phyloP scores from a whole-genome alignment of 2,888 invertebrate species.

The Drosophila macrospina region DNA sequence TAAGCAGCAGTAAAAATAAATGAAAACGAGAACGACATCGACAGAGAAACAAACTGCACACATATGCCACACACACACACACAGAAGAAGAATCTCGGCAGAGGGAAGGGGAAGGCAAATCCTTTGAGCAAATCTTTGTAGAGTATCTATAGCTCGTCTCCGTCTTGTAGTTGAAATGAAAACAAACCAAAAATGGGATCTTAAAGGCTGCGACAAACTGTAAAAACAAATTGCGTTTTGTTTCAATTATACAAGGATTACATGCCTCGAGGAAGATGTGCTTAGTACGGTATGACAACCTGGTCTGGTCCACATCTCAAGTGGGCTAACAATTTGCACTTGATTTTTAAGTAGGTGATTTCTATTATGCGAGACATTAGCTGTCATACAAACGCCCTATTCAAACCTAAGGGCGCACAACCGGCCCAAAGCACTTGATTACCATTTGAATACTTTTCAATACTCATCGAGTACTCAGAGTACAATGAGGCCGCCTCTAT shows the following conservation, averaged over 20 bases:
- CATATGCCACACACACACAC: slow-evolving; percentile 55
- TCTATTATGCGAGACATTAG: slow-evolving; percentile 81
- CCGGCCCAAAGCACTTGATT: slow-evolving; percentile 68
- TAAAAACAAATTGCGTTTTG: slow-evolving; percentile 80
- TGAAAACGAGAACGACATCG: slow-evolving; percentile 24
- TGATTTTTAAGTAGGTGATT: slow-evolving; percentile 80
- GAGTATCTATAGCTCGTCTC: slow-evolving; percentile 34
- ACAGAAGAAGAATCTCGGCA: slow-evolving; percentile 1
- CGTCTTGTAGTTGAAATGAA: slow-evolving; percentile 59
- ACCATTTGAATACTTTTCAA: slow-evolving; percentile 61
- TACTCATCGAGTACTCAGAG: slow-evolving; percentile 11
- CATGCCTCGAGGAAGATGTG: slow-evolving; percentile 38
- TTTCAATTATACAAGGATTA: slow-evolving; percentile 81
- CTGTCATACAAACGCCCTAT: slow-evolving; percentile 81
- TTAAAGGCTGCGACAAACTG: slow-evolving; percentile 76
- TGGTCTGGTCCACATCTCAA: slow-evolving; percentile 47
- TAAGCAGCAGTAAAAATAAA: slow-evolving; percentile 72
- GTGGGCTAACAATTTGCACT: slow-evolving; percentile 78
- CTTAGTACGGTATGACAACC: slow-evolving; percentile 1
- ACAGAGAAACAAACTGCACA: slow-evolving; percentile 52
- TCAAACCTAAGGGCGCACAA: slow-evolving; percentile 70
- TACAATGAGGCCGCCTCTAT: slow-evolving; percentile 20
- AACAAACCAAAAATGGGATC: slow-evolving; percentile 76
- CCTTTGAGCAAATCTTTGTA: slow-evolving; percentile 73
- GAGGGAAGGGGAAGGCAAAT: slow-evolving; percentile 48